Percentiles rank a stretch among this genome's conserved stretches.
phyloP scores from a whole-genome alignment of 1,140 invertebrate genomes.

The Pemphigus obesinymphae region DNA sequence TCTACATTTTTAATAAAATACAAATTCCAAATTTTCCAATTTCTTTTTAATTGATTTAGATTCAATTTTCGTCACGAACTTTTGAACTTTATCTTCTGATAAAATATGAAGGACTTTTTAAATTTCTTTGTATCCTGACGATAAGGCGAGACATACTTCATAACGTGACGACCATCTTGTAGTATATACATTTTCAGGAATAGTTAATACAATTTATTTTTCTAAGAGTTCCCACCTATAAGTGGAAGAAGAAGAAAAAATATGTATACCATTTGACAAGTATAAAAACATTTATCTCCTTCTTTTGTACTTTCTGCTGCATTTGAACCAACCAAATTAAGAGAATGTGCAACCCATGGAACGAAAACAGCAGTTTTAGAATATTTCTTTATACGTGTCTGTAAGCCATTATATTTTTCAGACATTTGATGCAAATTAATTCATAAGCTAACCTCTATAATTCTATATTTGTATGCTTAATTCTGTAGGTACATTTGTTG shows the following conservation, averaged over 20 bases:
- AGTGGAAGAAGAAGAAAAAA: conserved; percentile 46
- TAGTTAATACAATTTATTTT: neutral
- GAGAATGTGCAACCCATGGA: conserved; percentile 49
- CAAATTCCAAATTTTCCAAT: neutral
- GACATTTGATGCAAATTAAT: conserved; percentile 46
- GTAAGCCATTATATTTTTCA: conserved; percentile 47
- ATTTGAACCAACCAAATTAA: too few species aligned
- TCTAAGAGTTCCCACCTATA: conserved; percentile 44
- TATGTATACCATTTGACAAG: conserved; percentile 44
- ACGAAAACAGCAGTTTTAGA: conserved; percentile 47
- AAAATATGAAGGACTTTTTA: conserved; percentile 15
- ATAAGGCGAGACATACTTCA: conserved; percentile 41
- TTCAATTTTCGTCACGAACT: too few species aligned
- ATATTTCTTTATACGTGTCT: conserved; percentile 48
- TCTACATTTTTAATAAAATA: neutral
- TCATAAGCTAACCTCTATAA: conserved; percentile 47
- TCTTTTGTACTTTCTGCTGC: too few species aligned
- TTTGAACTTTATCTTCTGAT: conserved; percentile 20
- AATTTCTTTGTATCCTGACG: neutral
- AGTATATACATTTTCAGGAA: neutral
- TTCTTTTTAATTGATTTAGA: conserved; percentile 29
- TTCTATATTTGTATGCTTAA: neutral
- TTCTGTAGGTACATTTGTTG: neutral
- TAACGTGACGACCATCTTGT: conserved; percentile 44
- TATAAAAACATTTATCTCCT: conserved; percentile 6